Evolutionary conservation across 2,113 vertebrate genomes (phyloP).

Genomic region (Hippocampus mohnikei): DNA sequence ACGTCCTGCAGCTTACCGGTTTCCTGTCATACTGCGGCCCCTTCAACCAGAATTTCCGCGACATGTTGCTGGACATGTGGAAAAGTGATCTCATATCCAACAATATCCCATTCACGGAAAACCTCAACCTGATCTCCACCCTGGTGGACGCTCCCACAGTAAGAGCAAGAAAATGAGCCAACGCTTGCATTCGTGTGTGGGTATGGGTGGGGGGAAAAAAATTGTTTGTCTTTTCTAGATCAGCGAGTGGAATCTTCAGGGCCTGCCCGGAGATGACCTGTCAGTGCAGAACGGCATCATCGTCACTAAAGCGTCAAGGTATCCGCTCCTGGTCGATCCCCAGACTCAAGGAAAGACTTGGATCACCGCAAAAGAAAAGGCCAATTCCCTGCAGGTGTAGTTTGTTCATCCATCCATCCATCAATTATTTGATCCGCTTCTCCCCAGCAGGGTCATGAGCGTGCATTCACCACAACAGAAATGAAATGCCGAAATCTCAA

Average conservation of each 20-base stretch:
- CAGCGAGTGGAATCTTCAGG: constrained; percentile 87
- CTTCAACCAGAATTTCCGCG: constrained; percentile 87
- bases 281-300: constrained; percentile 90
- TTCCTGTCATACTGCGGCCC: constrained; percentile 89
- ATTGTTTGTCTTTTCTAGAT: constrained; percentile 34
- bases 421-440: too few relatives aligned
- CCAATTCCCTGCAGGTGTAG: constrained; percentile 80
- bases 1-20: constrained; percentile 82
- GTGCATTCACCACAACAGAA: too few relatives aligned
- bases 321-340: constrained; percentile 85
- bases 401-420: too few relatives aligned
- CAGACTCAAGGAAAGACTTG: constrained; percentile 87
- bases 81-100: constrained; percentile 71
- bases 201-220: background rate
- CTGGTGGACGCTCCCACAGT: constrained; percentile 81
- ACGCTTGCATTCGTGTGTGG: background rate
- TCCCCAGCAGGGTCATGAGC: too few relatives aligned
- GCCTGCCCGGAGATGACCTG: constrained; percentile 83
- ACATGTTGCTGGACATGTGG: constrained; percentile 76
- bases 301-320: constrained; percentile 83
- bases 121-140: constrained; percentile 79
- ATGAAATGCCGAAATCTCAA: background rate
- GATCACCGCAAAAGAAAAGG: constrained; percentile 85
- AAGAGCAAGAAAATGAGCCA: constrained; percentile 10
- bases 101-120: constrained; percentile 75